Base-by-base conservation (phyloP, 2,888 invertebrate species). In the Blera fallax region DNA sequence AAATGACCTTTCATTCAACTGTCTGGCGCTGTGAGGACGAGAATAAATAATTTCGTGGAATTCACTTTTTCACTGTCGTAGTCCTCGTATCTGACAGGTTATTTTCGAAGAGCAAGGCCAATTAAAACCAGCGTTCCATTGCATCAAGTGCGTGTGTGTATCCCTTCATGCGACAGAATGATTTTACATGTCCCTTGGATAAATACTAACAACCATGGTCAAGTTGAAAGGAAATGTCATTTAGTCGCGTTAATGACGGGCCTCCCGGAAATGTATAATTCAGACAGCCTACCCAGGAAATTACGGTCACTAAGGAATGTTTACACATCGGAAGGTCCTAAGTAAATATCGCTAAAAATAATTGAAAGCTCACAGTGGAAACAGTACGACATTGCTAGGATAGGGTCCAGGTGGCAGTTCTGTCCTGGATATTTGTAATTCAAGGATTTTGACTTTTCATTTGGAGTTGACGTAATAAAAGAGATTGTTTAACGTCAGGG, bases 1-100 rank as follows among this genome's bases (percentile, higher is more conserved):
- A 84, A 50, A 64, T 70, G 67, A 79, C 79, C 83, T 84, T 84
- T 84, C 83, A 69, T 79, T 84, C 69, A 79, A 64, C 79, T 84
- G 79, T 84, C 84, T 79, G 84, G 27, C 18, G 5, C 52, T 34
- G 50, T 27, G 73, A 67, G 37, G 54, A 32, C 62, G 43, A 79
- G 64, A 48, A 74, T 79, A 79, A 84, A 84, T 74, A 70, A 84
- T 84, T 79, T 70, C 56, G 37, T 18, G 4, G 56, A 67, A 69
- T 32, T 32, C 65, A 70, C 70, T 50, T 56, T 72, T 40, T 48
- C 45, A 37, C 21, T 34, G 21, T 8, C 18, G 29, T 1, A 8
- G 40, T n/a, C 3, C 14, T 18, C 27, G 27, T 8, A 24, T 16
- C 11, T 29, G 11, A 18, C 27, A 7, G 14, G 24, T 43, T 32